phyloP scores from a whole-genome alignment of 1,140 invertebrate species.

The Micrasema longulum region DNA sequence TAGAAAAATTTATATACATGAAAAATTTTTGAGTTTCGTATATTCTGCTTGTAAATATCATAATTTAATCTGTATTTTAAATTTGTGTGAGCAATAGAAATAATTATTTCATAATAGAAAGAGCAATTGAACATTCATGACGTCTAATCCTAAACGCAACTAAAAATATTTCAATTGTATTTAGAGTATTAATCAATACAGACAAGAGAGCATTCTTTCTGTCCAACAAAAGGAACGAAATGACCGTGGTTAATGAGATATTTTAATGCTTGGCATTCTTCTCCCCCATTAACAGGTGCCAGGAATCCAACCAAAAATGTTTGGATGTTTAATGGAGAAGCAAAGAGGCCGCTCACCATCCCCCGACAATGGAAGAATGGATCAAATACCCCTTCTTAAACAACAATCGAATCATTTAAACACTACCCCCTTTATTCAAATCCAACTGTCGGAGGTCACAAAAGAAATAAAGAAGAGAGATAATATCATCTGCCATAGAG shows the following conservation, averaged over 20 bases:
- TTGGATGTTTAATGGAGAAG: constrained; percentile 22
- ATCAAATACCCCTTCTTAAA: constrained; percentile 33
- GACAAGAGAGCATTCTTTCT: constrained; percentile 13
- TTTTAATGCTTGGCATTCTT: constrained; percentile 22
- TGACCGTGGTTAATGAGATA: constrained; percentile 31
- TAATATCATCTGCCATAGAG: constrained; percentile 27
- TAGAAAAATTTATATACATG: no score
- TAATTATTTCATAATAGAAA: no score
- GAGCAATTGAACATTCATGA: no score
- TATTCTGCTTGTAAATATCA: no score
- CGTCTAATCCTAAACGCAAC: no score
- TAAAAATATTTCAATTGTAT: no score
- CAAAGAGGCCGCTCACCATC: constrained; percentile 23
- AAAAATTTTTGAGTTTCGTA: no score
- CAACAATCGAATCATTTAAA: constrained; percentile 40
- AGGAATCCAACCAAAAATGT: constrained; percentile 36
- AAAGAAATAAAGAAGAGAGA: constrained; percentile 8
- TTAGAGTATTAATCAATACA: constrained; percentile 11
- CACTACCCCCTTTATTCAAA: constrained; percentile 35
- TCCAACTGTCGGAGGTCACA: constrained; percentile 24
- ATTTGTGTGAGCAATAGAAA: no score
- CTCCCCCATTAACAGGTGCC: constrained; percentile 1
- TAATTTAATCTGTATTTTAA: no score
- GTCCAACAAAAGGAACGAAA: constrained; percentile 16
- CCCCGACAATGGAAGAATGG: constrained; percentile 7